Conservation (phyloP, 1,140 invertebrate genomes). For the Manduca sexta region DNA sequence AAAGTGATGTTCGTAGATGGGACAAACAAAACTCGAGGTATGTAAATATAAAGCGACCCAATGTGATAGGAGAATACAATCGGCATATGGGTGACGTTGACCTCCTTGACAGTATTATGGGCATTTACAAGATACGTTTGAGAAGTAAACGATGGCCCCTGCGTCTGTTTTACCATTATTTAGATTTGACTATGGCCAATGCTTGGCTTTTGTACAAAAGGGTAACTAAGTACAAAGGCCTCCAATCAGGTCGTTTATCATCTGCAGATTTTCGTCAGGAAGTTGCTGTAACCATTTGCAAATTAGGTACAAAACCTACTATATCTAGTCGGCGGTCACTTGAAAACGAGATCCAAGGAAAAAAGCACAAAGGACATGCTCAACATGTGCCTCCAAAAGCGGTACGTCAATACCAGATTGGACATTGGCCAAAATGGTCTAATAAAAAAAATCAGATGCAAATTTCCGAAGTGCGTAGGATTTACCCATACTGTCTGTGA, state of each 20-base stretch:
- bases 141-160: conserved; percentile 13
- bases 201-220: too few species aligned
- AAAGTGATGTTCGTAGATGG: conserved; percentile 22
- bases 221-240: too few species aligned
- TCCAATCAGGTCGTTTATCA: too few species aligned
- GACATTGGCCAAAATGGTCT: conserved; percentile 40
- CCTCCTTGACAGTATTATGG: conserved; percentile 35
- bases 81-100: conserved; percentile 39
- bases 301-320: conserved; percentile 20
- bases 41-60: conserved; percentile 28
- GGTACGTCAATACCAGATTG: conserved; percentile 39
- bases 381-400: conserved; percentile 28
- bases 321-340: conserved; percentile 17
- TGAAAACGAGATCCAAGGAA: conserved; percentile 26
- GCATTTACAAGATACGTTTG: conserved; percentile 29
- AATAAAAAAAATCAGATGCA: conserved; percentile 41
- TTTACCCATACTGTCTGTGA: conserved; percentile 29
- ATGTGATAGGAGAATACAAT: conserved; percentile 42
- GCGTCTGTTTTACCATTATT: too few species aligned
- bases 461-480: conserved; percentile 32
- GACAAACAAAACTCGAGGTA: conserved; percentile 23
- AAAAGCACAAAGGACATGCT: conserved; percentile 29
- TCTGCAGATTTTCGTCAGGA: too few species aligned
- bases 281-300: conserved; percentile 14
- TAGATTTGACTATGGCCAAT: too few species aligned